Conservation (phyloP, 2,888 invertebrate species). For the Calliopum simillimum region DNA sequence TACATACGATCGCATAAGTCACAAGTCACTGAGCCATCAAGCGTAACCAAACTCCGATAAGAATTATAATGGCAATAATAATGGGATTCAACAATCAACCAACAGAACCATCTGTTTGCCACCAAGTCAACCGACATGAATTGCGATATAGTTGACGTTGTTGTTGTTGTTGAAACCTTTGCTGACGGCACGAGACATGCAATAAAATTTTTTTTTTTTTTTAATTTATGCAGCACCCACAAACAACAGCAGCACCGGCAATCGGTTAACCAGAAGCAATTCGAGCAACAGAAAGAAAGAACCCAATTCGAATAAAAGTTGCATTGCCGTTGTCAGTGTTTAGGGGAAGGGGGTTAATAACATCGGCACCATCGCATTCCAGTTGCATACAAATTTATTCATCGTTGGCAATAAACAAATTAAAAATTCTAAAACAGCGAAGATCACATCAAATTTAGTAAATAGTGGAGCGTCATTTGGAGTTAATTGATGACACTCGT, state of each 20-base stretch:
- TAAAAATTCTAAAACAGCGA: constrained; percentile 39
- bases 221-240: constrained; percentile 53
- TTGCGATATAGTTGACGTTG: background rate
- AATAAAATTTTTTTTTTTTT: constrained; percentile 38
- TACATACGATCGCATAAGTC: constrained; percentile 25
- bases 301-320: constrained; percentile 51
- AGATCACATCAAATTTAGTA: background rate
- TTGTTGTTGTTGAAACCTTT: constrained; percentile 6
- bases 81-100: constrained; percentile 2
- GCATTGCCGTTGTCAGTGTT: background rate
- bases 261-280: too few species aligned
- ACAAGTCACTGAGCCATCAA: constrained; percentile 54
- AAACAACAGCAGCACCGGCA: constrained; percentile 39
- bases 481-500: constrained; percentile 37
- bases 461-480: background rate
- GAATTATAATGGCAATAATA: constrained; percentile 45
- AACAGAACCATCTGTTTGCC: constrained; percentile 23
- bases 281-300: constrained; percentile 43
- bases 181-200: constrained; percentile 54
- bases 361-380: constrained; percentile 17
- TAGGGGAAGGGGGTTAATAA: background rate
- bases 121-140: constrained; percentile 8
- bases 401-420: constrained; percentile 49
- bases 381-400: constrained; percentile 51
- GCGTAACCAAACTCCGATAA: constrained; percentile 64